A percentile compares a stretch with the other conserved stretches of the same genome.
These are phyloP conservation scores for Malthinus seriepunctatus DNA, from an alignment of 2,888 invertebrate species.

Conservation along the genomic window DNA sequence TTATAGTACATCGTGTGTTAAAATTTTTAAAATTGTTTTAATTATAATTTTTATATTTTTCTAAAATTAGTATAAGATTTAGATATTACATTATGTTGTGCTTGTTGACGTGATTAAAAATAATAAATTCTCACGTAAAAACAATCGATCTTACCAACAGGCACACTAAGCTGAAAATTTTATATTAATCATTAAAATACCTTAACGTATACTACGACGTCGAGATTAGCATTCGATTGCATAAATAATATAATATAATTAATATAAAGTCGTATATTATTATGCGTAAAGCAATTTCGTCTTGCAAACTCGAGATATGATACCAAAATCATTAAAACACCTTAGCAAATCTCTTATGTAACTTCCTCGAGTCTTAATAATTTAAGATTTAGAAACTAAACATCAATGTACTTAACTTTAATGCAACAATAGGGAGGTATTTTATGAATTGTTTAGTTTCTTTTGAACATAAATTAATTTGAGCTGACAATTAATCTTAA, in stretches of 20 bases:
- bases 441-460: too few relatives aligned
- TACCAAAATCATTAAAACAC: conserved; percentile 12
- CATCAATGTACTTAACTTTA: conserved; percentile 1
- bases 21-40: too few relatives aligned
- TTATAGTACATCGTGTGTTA: too few relatives aligned
- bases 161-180: conserved; percentile 7
- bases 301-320: conserved; percentile 9
- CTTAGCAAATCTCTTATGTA: neutral
- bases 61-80: neutral
- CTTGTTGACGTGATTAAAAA: conserved; percentile 15
- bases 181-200: conserved; percentile 7
- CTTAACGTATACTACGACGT: neutral
- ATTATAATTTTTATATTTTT: too few relatives aligned
- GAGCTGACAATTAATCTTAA: too few relatives aligned
- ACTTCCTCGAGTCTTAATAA: too few relatives aligned
- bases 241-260: conserved; percentile 18
- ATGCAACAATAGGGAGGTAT: neutral
- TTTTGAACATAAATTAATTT: too few relatives aligned
- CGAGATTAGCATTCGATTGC: conserved; percentile 19
- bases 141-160: conserved; percentile 5
- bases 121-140: conserved; percentile 11
- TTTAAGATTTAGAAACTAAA: too few relatives aligned
- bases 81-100: neutral
- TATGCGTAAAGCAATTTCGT: conserved; percentile 13
- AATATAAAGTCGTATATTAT: conserved; percentile 14